Base-by-base conservation (phyloP, 1,140 invertebrate species). In the Arctopsyche grandis region DNA sequence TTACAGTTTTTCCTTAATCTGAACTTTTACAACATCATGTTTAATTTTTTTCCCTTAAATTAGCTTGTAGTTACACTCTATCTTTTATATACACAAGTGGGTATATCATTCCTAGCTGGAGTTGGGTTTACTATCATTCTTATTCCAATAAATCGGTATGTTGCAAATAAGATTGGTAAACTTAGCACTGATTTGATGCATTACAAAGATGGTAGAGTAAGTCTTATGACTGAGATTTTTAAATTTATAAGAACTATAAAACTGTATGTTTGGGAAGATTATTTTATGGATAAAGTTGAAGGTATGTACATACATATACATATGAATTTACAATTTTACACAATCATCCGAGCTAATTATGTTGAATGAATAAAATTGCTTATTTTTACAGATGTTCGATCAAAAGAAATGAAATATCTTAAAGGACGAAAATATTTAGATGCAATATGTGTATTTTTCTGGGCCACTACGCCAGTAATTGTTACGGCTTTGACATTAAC, bases 391-490 rank as follows among this genome's bases (percentile, higher is more conserved):
- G 92, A 89, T 80, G 86, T 93, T 10, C 89, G 97, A 60, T 85
- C 89, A 1, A 84, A 87, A 52, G 96, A 98, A 89, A 84, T 98
- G 19, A 91, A 92, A 71, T 94, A 93, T 84, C 86, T 98, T 60
- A 92, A 93, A 80, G 92, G 93, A 16, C 90, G 97, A 80, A 99
- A 99, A 89, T 99, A 99, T 88, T 86, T 99, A 78, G 98, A 99
- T 89, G 98, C 98, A n/a, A 86, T 98, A 66, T 99, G 98, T 89
- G 98, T 99, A 0, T 99, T 97, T 86, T 96, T 99, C 86, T 99
- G 98, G 98, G 98, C 98, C 0, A 98, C 97, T 7, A 99, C 98
- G n/a, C 98, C 98, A 0, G 95, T 99, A 60, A 84, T 99, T 0
- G 98, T 99, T 80, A 94, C 97, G 0, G 92, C 98, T 74, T 88